phyloP scores from a whole-genome alignment of 2,888 invertebrate genomes.

The Leptinotarsa haldemani region DNA sequence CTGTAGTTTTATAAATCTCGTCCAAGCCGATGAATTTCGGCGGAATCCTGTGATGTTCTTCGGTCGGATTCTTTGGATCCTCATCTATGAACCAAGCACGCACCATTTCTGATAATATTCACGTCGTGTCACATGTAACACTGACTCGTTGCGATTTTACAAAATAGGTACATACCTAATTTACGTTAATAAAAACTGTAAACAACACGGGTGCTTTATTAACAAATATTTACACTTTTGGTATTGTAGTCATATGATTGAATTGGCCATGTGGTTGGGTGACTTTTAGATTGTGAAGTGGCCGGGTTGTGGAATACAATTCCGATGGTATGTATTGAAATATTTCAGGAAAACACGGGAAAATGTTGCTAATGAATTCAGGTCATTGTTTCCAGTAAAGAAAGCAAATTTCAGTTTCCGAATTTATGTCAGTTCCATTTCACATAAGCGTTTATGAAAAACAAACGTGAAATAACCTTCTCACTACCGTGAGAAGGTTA shows the following conservation, averaged over 20 bases:
- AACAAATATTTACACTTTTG: constrained; percentile 12
- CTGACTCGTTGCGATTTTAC: constrained; percentile 1
- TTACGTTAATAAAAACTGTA: constrained; percentile 8
- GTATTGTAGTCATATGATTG: not conserved
- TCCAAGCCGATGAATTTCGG: constrained; percentile 75
- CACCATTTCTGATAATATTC: constrained; percentile 73
- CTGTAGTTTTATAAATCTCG: constrained; percentile 75
- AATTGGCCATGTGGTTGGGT: not conserved
- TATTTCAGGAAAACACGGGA: too few relatives aligned
- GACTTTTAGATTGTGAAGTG: not conserved
- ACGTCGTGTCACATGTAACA: not conserved
- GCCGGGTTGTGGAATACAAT: not conserved
- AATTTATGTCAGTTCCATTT: too few relatives aligned
- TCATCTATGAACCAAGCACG: constrained; percentile 83
- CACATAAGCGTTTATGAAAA: too few relatives aligned
- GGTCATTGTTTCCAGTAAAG: too few relatives aligned
- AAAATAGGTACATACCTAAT: not conserved
- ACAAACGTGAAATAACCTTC: too few relatives aligned
- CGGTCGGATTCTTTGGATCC: constrained; percentile 76
- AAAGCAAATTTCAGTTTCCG: too few relatives aligned
- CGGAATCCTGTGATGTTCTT: constrained; percentile 82
- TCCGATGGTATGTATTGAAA: too few relatives aligned
- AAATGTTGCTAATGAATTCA: too few relatives aligned
- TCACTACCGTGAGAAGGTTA: too few relatives aligned
- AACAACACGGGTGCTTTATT: constrained; percentile 3